A percentile compares a stretch with the other conserved stretches of the same genome.
phyloP scores from a whole-genome alignment of 2,797 vertebrate species.

The Poliocrania exsul region DNA sequence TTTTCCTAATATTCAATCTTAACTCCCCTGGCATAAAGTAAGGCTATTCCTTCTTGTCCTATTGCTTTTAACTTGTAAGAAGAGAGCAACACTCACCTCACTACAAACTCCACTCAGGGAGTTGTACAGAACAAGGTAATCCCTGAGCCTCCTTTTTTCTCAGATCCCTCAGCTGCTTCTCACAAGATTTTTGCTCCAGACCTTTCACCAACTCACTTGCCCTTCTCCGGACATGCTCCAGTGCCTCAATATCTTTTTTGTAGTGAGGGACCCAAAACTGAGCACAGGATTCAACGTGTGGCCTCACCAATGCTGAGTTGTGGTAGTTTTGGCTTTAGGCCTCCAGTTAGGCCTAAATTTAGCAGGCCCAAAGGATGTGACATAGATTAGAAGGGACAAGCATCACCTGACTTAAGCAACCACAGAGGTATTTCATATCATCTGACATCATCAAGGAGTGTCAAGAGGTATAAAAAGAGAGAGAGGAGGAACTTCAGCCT shows the following conservation, averaged over 20 bases:
- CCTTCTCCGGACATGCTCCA: fast-evolving
- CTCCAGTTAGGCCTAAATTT: too few species aligned
- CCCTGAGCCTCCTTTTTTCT: not conserved
- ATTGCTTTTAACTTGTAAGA: not conserved
- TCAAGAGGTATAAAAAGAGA: too few species aligned
- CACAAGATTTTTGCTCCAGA: not conserved
- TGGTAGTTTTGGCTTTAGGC: too few species aligned
- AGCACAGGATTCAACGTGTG: fast-evolving
- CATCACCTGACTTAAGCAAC: too few species aligned
- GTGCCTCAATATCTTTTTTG: not conserved
- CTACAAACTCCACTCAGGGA: not conserved
- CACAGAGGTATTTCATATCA: too few species aligned
- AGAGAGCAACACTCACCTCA: not conserved
- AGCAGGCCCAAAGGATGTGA: too few species aligned
- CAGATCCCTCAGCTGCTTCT: not conserved
- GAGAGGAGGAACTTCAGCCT: too few species aligned
- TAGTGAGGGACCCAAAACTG: not conserved
- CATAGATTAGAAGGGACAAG: too few species aligned
- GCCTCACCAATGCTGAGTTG: fast-evolving
- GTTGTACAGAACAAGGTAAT: not conserved
- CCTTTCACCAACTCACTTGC: fast-evolving
- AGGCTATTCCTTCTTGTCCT: not conserved
- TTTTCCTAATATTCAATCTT: not conserved
- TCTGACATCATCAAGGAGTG: too few species aligned
- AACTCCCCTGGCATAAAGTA: not conserved